A percentile compares a stretch with the other conserved stretches of the same genome.
Evolutionary conservation across 2,113 vertebrate genomes (phyloP).

Genomic region (Corydoras maculifer): DNA sequence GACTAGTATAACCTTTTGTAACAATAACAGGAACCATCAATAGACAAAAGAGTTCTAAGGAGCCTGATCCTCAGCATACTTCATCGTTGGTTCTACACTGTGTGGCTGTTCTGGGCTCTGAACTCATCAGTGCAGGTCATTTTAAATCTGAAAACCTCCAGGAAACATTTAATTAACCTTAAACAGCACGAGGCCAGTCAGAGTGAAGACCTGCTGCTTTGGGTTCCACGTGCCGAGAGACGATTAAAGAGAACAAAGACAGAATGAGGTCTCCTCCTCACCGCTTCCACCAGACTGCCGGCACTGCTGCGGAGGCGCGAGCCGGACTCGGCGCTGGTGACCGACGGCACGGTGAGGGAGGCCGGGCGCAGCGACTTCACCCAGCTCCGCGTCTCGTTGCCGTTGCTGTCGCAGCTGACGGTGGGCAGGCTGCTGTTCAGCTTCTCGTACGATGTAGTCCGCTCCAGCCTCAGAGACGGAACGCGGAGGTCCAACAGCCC

Average conservation of each 20-base stretch:
- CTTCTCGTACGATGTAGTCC: conserved; percentile 81
- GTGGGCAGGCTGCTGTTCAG: conserved; percentile 95
- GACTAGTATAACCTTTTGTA: background rate
- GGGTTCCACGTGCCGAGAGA: background rate
- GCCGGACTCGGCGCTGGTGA: conserved; percentile 62
- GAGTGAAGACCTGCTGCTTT: too few relatives aligned
- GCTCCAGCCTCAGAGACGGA: conserved; percentile 76
- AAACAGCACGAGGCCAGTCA: too few relatives aligned
- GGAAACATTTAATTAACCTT: too few relatives aligned
- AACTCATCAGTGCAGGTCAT: too few relatives aligned
- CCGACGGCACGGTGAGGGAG: conserved; percentile 84
- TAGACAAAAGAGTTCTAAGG: background rate
- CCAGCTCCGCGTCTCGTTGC: conserved; percentile 52
- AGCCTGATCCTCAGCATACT: too few relatives aligned
- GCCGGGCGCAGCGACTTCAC: background rate
- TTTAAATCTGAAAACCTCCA: too few relatives aligned
- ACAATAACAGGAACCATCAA: background rate
- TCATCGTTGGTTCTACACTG: too few relatives aligned
- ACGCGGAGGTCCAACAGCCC: conserved; percentile 64
- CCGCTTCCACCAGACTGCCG: conserved; percentile 93
- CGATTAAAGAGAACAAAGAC: background rate
- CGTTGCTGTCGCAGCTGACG: conserved; percentile 77
- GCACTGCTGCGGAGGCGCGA: conserved; percentile 86
- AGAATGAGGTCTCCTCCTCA: conserved; percentile 53
- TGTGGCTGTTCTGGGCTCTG: too few relatives aligned